phyloP scores from a whole-genome alignment of 2,888 invertebrate species.

The Hypomecis atomaria region DNA sequence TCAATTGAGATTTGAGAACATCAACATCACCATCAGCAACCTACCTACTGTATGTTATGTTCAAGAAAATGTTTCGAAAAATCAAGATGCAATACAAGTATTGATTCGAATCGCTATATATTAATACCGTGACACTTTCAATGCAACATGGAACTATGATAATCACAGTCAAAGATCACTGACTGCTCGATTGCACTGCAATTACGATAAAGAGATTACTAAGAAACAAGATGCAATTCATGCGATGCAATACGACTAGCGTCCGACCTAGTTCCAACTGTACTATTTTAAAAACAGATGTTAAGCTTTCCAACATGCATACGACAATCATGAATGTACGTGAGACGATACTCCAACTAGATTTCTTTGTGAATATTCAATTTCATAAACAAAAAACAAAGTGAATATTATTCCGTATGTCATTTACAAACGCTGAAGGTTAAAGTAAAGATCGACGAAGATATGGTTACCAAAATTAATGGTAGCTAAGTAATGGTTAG shows the following conservation, averaged over 20 bases:
- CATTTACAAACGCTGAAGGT: too few relatives aligned
- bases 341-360: not conserved
- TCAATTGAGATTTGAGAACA: too few relatives aligned
- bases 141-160: conserved; percentile 9
- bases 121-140: conserved; percentile 6
- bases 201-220: conserved; percentile 13
- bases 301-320: not conserved
- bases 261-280: not conserved
- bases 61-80: too few relatives aligned
- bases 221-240: not conserved
- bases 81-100: too few relatives aligned
- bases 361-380: not conserved
- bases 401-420: too few relatives aligned
- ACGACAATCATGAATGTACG: not conserved
- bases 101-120: not conserved
- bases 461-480: not conserved
- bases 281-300: not conserved
- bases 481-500: not conserved
- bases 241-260: conserved; percentile 10
- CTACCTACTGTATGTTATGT: too few relatives aligned
- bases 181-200: conserved; percentile 15
- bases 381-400: not conserved
- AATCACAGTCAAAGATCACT: conserved; percentile 20
- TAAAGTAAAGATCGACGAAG: too few relatives aligned
- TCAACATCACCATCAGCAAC: too few relatives aligned